Percentiles rank a stretch among this genome's conserved stretches.
These are phyloP conservation scores for Drosophila histrio DNA, from an alignment of 2,888 invertebrate species.

Conservation along the genomic window DNA sequence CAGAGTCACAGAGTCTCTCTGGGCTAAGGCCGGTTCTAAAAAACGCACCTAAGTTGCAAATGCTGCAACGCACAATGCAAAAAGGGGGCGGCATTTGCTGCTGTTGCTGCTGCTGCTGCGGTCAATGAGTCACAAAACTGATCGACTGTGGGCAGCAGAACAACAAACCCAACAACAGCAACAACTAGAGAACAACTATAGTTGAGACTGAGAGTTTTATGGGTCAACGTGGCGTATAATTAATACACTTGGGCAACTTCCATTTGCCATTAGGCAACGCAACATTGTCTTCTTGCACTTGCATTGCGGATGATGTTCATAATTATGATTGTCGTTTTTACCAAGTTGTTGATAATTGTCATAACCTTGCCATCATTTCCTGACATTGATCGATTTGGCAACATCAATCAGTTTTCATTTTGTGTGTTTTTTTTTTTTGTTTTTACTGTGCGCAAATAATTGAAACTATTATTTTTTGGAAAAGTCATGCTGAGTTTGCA, in stretches of 20 bases:
- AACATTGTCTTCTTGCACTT: slow-evolving; percentile 27
- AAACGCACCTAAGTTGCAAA: slow-evolving; percentile 66
- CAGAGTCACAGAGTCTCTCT: slow-evolving; percentile 25
- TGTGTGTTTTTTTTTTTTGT: slow-evolving; percentile 12
- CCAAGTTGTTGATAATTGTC: slow-evolving; percentile 63
- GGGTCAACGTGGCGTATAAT: slow-evolving; percentile 77
- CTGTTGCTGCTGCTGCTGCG: slow-evolving; percentile 32
- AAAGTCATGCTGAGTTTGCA: slow-evolving; percentile 64
- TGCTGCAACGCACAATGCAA: slow-evolving; percentile 67
- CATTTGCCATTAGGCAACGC: slow-evolving; percentile 67
- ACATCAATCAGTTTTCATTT: slow-evolving; percentile 45
- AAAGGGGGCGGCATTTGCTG: slow-evolving; percentile 37
- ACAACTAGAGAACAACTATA: slow-evolving; percentile 5
- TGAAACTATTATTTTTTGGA: slow-evolving; percentile 51
- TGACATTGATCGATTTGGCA: slow-evolving; percentile 77
- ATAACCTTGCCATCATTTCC: slow-evolving; percentile 78
- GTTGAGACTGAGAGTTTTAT: slow-evolving; percentile 58
- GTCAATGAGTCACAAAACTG: slow-evolving; percentile 67
- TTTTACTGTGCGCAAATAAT: slow-evolving; percentile 53
- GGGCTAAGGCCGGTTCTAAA: slow-evolving; percentile 63
- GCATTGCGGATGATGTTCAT: slow-evolving; percentile 37
- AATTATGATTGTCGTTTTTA: slow-evolving; percentile 47
- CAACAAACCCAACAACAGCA: slow-evolving; percentile 8
- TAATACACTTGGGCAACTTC: slow-evolving; percentile 77
- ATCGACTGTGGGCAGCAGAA: slow-evolving; percentile 58